Conservation (phyloP, 2,113 vertebrate genomes). For the Sylvilagus bachmani region DNA sequence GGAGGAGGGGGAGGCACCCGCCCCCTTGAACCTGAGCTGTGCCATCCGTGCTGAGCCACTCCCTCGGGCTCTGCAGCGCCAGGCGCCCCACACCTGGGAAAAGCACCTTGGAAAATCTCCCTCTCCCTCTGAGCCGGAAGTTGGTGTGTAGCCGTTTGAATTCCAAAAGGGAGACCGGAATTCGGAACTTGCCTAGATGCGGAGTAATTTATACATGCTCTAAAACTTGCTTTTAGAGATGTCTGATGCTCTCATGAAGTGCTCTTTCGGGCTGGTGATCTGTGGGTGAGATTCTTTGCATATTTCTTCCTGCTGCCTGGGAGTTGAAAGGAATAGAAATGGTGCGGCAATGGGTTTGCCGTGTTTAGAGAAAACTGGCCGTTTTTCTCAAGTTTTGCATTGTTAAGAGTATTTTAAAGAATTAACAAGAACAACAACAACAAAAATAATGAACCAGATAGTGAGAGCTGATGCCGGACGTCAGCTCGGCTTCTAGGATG, state of each 20-base stretch:
- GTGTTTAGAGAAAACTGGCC: neutral
- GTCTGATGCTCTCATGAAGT: neutral
- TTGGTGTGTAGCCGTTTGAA: neutral
- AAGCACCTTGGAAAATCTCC: constrained; percentile 5
- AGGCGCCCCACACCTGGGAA: constrained; percentile 29
- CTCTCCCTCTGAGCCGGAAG: neutral
- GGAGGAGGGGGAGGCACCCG: neutral
- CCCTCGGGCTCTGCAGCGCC: neutral
- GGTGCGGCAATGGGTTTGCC: neutral
- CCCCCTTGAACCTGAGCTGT: neutral
- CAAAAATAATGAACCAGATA: neutral
- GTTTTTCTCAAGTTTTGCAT: neutral
- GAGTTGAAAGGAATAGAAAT: constrained; percentile 18
- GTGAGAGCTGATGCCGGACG: neutral
- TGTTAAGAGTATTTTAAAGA: neutral
- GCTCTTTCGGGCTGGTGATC: neutral
- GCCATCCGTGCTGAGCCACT: constrained; percentile 55
- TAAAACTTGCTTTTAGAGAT: neutral
- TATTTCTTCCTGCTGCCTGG: constrained; percentile 28
- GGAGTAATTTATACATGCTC: neutral
- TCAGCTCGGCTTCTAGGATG: neutral
- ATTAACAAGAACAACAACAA: neutral
- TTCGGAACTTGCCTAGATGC: neutral
- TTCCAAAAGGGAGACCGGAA: neutral
- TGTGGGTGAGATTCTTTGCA: constrained; percentile 40